These are phyloP conservation scores for Elachura formosa DNA, from an alignment of 2,113 vertebrate species.

Conservation along the genomic window DNA sequence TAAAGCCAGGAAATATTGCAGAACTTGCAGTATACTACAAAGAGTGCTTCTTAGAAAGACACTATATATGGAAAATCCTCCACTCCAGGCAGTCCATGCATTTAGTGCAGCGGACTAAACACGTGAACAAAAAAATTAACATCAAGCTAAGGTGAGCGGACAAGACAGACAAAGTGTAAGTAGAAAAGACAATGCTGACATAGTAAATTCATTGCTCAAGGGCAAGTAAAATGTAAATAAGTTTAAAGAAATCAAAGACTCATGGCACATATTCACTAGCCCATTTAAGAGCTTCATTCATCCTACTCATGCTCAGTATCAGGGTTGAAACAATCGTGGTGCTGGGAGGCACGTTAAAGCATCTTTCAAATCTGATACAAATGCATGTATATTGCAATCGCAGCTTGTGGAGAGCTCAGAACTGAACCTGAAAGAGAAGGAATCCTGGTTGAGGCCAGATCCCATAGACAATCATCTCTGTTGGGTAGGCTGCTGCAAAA, in stretches of 20 bases:
- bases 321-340: constrained; percentile 22
- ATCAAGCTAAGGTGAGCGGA: constrained; percentile 54
- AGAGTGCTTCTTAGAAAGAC: background rate
- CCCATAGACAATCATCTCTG: background rate
- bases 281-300: constrained; percentile 49
- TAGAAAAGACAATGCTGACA: constrained; percentile 62
- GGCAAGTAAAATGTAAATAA: constrained; percentile 58
- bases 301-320: constrained; percentile 39
- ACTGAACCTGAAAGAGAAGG: background rate
- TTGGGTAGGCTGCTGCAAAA: background rate
- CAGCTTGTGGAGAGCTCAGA: constrained; percentile 43
- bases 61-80: constrained; percentile 4
- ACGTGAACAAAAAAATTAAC: constrained; percentile 36
- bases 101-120: constrained; percentile 34
- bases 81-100: constrained; percentile 20
- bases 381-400: background rate
- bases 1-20: background rate
- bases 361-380: constrained; percentile 63
- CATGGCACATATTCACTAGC: constrained; percentile 36
- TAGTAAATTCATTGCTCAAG: constrained; percentile 42
- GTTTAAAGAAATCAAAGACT: constrained; percentile 59
- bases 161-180: constrained; percentile 48
- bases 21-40: background rate
- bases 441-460: constrained; percentile 9
- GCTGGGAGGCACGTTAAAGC: constrained; percentile 63